A percentile compares a stretch with the other conserved stretches of the same genome.
Evolutionary conservation across 30 jellyfish, hydroid and myxozoan species (phyloP).

Genomic region (Nemopilema nomurai): DNA sequence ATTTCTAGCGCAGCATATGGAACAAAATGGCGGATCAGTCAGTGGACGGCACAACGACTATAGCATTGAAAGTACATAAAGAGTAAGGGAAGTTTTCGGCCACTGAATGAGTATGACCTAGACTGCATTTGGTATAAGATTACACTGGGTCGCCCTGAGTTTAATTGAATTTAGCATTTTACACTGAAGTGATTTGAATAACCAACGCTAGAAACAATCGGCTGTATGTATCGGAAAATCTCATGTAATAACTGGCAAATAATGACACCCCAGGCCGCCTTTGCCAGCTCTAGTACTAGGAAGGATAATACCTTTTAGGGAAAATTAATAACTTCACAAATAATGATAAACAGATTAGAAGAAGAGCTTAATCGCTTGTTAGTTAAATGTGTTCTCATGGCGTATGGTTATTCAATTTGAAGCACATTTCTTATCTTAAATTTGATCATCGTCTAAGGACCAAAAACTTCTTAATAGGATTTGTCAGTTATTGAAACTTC

Average conservation of each 20-base stretch:
- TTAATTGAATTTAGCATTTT: conserved; percentile 14
- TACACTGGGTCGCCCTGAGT: conserved; percentile 36
- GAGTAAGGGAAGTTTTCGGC: neutral
- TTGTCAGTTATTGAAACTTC: neutral
- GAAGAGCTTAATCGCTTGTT: neutral
- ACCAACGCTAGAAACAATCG: conserved; percentile 3
- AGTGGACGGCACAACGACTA: neutral
- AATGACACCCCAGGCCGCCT: conserved; percentile 30
- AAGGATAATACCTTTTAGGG: conserved; percentile 25
- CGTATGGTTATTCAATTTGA: neutral
- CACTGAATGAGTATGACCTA: conserved; percentile 29
- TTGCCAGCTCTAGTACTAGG: neutral
- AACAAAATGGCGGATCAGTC: neutral
- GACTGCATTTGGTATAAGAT: conserved; percentile 48
- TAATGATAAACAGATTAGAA: conserved; percentile 21
- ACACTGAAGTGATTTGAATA: conserved; percentile 1
- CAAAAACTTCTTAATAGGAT: neutral
- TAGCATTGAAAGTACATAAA: neutral
- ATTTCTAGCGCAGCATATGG: neutral
- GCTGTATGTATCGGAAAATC: conserved; percentile 27
- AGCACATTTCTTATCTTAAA: neutral
- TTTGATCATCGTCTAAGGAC: neutral
- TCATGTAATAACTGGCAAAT: conserved; percentile 4
- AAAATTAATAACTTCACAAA: conserved; percentile 4
- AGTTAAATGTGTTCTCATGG: conserved; percentile 12